Base-by-base conservation (phyloP, 2,113 vertebrate species). In the Myotis brandtii region DNA sequence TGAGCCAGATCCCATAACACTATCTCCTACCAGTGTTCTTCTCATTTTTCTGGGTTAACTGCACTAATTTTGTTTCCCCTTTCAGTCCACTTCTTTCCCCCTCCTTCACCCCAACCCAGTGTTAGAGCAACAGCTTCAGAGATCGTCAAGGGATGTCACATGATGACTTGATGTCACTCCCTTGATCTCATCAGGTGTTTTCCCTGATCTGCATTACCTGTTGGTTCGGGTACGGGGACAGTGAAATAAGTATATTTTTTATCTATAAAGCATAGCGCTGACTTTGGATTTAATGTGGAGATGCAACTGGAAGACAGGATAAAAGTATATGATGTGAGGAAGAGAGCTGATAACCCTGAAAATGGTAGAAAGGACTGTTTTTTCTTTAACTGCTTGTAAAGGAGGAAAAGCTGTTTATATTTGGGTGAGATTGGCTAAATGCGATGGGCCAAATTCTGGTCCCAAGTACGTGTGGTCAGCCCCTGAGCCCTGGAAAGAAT, bases 401-500 rank as follows among this genome's bases (percentile, higher is more conserved):
- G 69, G 67, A 89, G 40, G 18, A 75, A 86, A 66, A 67, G 17
- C 73, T 89, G 27, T 94, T 97, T 96, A 66, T 81, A 50, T 89
- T 92, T 86, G 91, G 56, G 83, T 94, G 91, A 85, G 56, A 94
- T 18, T 89, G 40, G 69, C 83, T 86, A 76, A 86, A 93, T 40
- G 80, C 52, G 21, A 54, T 32, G 37, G 81, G 59, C 77, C 79
- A 84, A 82, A 97, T 93, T 95, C 87, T 93, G 69, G 52, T 67
- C 76, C 66, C 52, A 77, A 48, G 62, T 85, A 59, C 32, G 0
- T 93, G 83, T 97, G 83, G 91, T 97, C 94, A 94, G 59, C 70
- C 85, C 80, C 54, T 43, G 59, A 95, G 32, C 73, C 83, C 93
- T 95, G 91, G 73, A 95, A 95, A 96, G 95, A 97, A 97, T 89